Evolutionary conservation across 2,113 vertebrate species (phyloP).

Genomic region (Phaethon lepturus): DNA sequence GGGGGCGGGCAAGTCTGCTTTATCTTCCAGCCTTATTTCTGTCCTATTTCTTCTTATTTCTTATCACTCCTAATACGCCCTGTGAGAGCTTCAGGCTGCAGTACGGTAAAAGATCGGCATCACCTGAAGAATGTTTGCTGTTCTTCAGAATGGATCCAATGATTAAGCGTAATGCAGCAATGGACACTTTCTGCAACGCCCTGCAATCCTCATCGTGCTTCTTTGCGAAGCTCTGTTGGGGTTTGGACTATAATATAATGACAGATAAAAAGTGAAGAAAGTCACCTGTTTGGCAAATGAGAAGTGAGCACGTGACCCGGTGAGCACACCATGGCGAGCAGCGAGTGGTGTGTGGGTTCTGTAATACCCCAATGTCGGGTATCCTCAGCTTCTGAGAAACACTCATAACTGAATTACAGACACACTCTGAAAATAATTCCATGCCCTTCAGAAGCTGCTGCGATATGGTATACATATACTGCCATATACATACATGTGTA

Average conservation of each 20-base stretch:
- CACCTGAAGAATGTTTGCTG: background rate
- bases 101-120: background rate
- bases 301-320: background rate
- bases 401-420: background rate
- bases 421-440: background rate
- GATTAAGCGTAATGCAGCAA: too few species aligned
- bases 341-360: background rate
- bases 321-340: rapidly evolving
- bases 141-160: background rate
- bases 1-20: background rate
- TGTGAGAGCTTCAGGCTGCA: background rate
- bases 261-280: background rate
- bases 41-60: background rate
- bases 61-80: background rate
- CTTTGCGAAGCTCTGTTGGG: background rate
- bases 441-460: background rate
- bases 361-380: background rate
- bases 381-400: background rate
- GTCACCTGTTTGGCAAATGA: background rate
- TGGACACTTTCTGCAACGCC: background rate
- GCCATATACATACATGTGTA: background rate
- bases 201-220: background rate
- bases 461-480: background rate
- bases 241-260: background rate
- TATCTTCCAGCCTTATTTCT: background rate